A percentile compares a stretch with the other conserved stretches of the same genome.
Evolutionary conservation across 2,797 vertebrate genomes (phyloP).

Genomic region (Triplophysa bombifrons): DNA sequence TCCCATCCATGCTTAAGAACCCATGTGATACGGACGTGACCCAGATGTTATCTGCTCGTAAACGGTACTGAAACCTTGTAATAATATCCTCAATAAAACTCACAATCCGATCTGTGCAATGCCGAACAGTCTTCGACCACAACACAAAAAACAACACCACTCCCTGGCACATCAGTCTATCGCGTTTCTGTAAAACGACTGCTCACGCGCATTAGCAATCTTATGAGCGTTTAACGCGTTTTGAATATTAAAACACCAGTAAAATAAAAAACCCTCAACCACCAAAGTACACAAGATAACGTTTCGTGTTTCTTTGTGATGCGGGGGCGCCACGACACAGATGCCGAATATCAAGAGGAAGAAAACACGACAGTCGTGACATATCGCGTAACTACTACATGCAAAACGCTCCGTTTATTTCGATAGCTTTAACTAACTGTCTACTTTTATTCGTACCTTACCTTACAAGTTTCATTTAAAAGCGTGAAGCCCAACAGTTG

Average conservation of each 20-base stretch:
- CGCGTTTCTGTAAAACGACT: not conserved
- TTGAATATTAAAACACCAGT: too few relatives aligned
- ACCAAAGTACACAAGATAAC: not conserved
- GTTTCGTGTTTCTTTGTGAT: not conserved
- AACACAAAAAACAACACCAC: not conserved
- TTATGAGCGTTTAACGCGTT: too few relatives aligned
- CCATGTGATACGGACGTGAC: not conserved
- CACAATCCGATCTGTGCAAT: not conserved
- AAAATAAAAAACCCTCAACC: too few relatives aligned
- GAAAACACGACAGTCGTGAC: not conserved
- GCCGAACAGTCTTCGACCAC: too few relatives aligned
- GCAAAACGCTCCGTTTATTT: not conserved
- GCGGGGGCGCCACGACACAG: conserved; percentile 22
- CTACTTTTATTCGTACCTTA: conserved; percentile 12
- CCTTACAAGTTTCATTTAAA: conserved; percentile 59
- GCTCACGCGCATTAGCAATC: not conserved
- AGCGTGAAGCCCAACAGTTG: conserved; percentile 9
- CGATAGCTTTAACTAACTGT: not conserved
- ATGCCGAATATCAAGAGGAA: not conserved
- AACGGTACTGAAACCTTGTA: not conserved
- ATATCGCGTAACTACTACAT: not conserved
- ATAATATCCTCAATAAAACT: not conserved
- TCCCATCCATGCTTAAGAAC: not conserved
- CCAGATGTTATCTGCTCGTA: conserved; percentile 1
- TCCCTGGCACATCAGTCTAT: conserved; percentile 10